Conservation (phyloP, 2,113 vertebrate genomes). For the Rana temporaria region DNA sequence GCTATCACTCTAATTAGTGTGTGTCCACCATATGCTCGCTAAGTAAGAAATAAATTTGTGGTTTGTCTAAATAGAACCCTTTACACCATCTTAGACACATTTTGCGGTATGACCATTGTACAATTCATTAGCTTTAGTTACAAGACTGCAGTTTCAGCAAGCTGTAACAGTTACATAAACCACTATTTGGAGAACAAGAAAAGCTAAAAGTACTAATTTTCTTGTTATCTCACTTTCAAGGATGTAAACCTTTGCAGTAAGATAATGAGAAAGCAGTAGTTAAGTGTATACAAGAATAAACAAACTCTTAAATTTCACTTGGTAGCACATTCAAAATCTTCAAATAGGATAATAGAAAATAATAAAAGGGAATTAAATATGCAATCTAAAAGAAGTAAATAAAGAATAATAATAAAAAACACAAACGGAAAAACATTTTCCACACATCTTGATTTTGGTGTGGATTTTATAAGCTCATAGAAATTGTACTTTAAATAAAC, state of each 20-base stretch:
- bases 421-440: too few species aligned
- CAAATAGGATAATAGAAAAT: too few species aligned
- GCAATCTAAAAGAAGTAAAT: too few species aligned
- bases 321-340: too few species aligned
- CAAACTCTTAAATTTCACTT: too few species aligned
- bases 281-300: too few species aligned
- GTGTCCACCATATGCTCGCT: slow-evolving; percentile 1
- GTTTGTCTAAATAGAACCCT: not conserved
- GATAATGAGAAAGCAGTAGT: too few species aligned
- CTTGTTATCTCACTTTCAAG: not conserved
- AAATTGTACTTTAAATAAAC: too few species aligned
- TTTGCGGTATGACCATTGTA: slow-evolving; percentile 3
- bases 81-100: slow-evolving; percentile 17
- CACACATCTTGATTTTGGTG: too few species aligned
- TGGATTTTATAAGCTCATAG: too few species aligned
- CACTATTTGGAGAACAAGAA: not conserved
- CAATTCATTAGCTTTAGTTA: not conserved
- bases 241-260: not conserved
- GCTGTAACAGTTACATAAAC: not conserved
- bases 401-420: too few species aligned
- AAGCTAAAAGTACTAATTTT: not conserved
- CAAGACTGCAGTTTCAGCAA: not conserved
- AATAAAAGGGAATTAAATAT: too few species aligned
- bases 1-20: not conserved
- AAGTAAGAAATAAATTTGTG: not conserved